Conservation (phyloP, 2,888 invertebrate species). For the Cerastoderma edule region DNA sequence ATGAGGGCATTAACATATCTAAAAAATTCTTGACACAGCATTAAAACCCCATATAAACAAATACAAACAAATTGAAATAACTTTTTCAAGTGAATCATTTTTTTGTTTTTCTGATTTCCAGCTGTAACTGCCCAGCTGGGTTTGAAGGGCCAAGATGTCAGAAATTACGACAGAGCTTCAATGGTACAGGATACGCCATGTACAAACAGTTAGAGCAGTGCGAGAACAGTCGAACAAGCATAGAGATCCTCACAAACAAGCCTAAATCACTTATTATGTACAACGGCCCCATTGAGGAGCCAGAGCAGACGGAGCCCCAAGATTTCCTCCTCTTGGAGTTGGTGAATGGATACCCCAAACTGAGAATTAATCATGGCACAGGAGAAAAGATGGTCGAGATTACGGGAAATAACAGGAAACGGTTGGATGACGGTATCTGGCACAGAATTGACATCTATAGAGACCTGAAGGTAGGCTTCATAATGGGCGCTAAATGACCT, state of each 20-base stretch:
- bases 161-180: conserved; percentile 94
- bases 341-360: conserved; percentile 94
- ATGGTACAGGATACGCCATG: conserved; percentile 99
- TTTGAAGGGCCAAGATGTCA: conserved; percentile 98
- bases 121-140: conserved; percentile 95
- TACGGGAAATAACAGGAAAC: conserved; percentile 84
- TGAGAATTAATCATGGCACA: conserved; percentile 96
- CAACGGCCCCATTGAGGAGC: conserved; percentile 90
- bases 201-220: conserved; percentile 94
- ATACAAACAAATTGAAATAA: too few species aligned
- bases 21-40: too few species aligned
- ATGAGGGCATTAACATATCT: too few species aligned
- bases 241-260: conserved; percentile 96
- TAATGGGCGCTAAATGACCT: too few species aligned
- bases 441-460: conserved; percentile 95
- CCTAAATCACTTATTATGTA: conserved; percentile 96
- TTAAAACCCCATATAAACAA: too few species aligned
- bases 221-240: conserved; percentile 95
- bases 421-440: conserved; percentile 97
- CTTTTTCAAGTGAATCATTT: too few species aligned
- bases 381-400: conserved; percentile 92
- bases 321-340: conserved; percentile 98
- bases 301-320: conserved; percentile 46
- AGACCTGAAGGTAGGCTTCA: conserved; percentile 75
- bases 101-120: conserved; percentile 77